Conservation (phyloP, 2,113 vertebrate species). For the Muntiacus reevesi region DNA sequence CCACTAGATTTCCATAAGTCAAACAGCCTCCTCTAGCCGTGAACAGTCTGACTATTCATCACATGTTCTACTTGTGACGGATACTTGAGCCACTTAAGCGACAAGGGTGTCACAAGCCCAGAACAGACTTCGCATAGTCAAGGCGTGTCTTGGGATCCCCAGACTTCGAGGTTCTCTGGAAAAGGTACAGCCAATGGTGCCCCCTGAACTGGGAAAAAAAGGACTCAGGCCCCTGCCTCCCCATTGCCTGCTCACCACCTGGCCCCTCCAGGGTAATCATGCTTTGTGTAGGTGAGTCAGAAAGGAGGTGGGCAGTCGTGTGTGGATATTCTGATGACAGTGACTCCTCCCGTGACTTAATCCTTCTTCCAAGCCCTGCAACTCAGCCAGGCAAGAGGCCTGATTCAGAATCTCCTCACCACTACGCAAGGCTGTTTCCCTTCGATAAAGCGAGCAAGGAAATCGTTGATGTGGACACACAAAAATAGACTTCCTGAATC, state of each 20-base stretch:
- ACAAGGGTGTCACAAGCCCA: background rate
- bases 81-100: background rate
- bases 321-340: background rate
- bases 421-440: background rate
- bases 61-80: background rate
- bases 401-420: background rate
- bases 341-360: background rate
- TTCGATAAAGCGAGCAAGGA: background rate
- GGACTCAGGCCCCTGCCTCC: background rate
- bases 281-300: slow-evolving; percentile 33
- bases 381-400: background rate
- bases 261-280: background rate
- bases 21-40: background rate
- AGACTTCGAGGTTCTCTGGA: background rate
- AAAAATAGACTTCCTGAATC: slow-evolving; percentile 9
- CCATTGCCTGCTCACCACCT: background rate
- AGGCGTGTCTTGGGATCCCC: background rate
- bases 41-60: background rate
- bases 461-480: background rate
- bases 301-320: background rate
- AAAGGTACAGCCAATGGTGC: background rate
- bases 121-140: background rate
- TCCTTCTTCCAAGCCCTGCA: background rate
- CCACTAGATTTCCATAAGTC: background rate
- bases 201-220: background rate